Base-by-base conservation (phyloP, 1,140 invertebrate species). In the Bombus huntii region DNA sequence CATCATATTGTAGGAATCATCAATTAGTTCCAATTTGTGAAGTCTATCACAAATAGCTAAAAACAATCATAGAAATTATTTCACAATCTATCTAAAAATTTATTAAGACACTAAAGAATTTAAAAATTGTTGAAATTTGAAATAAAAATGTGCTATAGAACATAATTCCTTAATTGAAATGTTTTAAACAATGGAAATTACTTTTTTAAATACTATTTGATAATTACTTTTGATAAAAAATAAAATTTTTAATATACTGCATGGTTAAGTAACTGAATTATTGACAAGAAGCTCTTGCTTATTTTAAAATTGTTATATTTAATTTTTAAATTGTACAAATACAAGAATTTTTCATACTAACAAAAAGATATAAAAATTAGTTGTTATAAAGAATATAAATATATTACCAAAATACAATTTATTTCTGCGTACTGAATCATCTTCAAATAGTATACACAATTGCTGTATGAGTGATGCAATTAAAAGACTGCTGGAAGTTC, bases 401-500 rank as follows among this genome's bases (percentile, higher is more conserved):
- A 28, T 81, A 89, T 90, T 92, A 95, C 94, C 91, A 83, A 96
- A 95, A 90, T 97, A 97, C 15, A 97, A 91, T 81, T 96, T 95
- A 77, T 96, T 95, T n/a, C 96, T 96, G 88, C 95, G 92, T 28
- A 92, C 86, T 12, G 92, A 89, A 91, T 97, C 96, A 79, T 95
- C 95, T 92, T 97, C 96, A 1, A 96, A 93, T 13, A 96, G 92
- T 39, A 93, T 93, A 92, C 96, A 97, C 25, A 97, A 92, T 90
- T 96, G 96, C 88, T 97, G 96, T 25, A 97, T 95, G 0, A 97
- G 93, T 5, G 96, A 97, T 91, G 96, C 96, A 15, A 97, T 96
- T 6, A 97, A 92, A 25, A 97, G 93, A 89, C 96, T 96, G 59
- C 95, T 95, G 1, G 96, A 95, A 59, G 96, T 95, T 71, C 95